Base-by-base conservation (phyloP, 2,888 invertebrate species). In the Cephus runcator region DNA sequence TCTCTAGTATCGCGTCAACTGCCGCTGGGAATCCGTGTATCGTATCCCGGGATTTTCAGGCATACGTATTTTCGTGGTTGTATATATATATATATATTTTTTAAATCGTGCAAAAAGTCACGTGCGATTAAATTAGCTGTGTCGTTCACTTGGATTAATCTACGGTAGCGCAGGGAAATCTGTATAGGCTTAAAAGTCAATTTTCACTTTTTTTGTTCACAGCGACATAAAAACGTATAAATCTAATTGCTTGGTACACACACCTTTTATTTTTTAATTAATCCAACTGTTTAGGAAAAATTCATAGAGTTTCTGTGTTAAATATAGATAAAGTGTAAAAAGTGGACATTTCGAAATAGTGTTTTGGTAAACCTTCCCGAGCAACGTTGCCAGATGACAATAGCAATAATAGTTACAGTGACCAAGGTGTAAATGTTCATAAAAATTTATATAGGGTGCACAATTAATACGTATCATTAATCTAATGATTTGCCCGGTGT, bases 1-100 rank as follows among this genome's bases (percentile, higher is more conserved):
- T 81, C 86, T 86, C 85, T 88, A 90, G 90, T 90, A 84, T 87
- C 88, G 90, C 90, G 90, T 88, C 87, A 88, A 86, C 89, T 86
- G 86, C 87, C 89, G 89, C 87, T 85, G 86, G 85, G 85, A 84
- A 86, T 83, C 83, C 85, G 87, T 83, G 86, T 79, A 33, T 76
- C 36, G 71, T 23, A 71, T 23, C 71, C 31, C 9, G 71, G 4
- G 9, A 56, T 56, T 40, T 15, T 40, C 15, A 15, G 40, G 15
- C 40, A 40, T 40, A 40, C 15, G 40, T 40, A 40, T 40, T 40
- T 23, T 56, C 56, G 23, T 56, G 9, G 23, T 23, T 56, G 23
- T 56, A 56, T 23, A 23, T 56, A 56, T 56, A 56, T 15, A 9
- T 56, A 56, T 56, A 56, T 23, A 9, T 56, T 56, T 56, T 15